phyloP scores from a whole-genome alignment of 2,113 vertebrate genomes.

The Trichechus manatus region DNA sequence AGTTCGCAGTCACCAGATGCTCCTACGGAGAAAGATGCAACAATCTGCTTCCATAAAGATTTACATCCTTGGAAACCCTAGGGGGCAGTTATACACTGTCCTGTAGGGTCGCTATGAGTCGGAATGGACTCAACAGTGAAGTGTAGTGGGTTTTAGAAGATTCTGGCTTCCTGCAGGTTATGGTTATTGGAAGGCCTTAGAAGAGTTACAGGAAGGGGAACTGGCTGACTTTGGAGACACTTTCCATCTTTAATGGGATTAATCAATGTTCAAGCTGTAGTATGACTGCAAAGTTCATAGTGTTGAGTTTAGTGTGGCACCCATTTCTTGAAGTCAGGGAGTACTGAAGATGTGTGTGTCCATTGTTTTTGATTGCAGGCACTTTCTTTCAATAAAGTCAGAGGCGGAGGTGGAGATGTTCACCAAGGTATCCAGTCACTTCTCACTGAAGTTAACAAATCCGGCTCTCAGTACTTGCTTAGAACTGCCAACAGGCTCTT shows the following conservation, averaged over 20 bases:
- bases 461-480: slow-evolving; percentile 84
- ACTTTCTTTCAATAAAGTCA: neutral
- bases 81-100: too few relatives aligned
- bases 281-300: neutral
- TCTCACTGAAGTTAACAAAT: neutral
- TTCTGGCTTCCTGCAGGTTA: too few relatives aligned
- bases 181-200: neutral
- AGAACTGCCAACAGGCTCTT: slow-evolving; percentile 93
- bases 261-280: neutral
- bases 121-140: too few relatives aligned
- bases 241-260: neutral
- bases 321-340: neutral
- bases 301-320: neutral
- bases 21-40: too few relatives aligned
- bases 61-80: too few relatives aligned
- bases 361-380: neutral
- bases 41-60: too few relatives aligned
- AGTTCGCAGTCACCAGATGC: too few relatives aligned
- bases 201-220: neutral
- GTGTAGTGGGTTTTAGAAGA: too few relatives aligned
- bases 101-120: too few relatives aligned
- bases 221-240: neutral
- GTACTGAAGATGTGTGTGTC: neutral
- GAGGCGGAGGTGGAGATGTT: slow-evolving; percentile 75
- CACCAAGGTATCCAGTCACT: slow-evolving; percentile 88